Conservation (phyloP, 2,113 vertebrate species). For the Microtus ochrogaster region DNA sequence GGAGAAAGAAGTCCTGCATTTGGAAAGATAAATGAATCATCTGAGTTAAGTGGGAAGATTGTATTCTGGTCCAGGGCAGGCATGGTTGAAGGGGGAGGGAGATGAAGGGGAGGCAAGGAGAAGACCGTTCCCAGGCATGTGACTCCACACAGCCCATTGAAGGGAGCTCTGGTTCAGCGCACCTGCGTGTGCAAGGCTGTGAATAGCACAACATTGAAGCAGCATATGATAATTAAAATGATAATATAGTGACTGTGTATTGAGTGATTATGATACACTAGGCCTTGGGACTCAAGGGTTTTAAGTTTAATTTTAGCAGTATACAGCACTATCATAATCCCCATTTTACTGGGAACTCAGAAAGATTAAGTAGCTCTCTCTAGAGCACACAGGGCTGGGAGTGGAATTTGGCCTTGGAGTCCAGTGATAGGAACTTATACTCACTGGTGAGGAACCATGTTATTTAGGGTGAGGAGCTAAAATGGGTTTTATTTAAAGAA, state of each 20-base stretch:
- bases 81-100: background rate
- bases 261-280: background rate
- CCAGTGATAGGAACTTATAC: background rate
- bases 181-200: background rate
- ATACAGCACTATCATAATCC: background rate
- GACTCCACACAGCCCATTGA: background rate
- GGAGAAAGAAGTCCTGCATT: conserved; percentile 51
- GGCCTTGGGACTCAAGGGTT: background rate
- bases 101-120: background rate
- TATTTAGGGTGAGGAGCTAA: background rate
- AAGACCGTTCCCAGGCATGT: background rate
- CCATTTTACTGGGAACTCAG: conserved; percentile 5
- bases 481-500: background rate
- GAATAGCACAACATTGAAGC: background rate
- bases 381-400: background rate
- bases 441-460: background rate
- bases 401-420: background rate
- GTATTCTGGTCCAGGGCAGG: background rate
- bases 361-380: background rate
- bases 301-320: conserved; percentile 28
- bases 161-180: background rate
- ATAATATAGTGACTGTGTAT: background rate
- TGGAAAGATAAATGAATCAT: conserved; percentile 68
- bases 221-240: background rate
- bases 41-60: conserved; percentile 61